phyloP scores from a whole-genome alignment of 2,797 vertebrate genomes.

The Hyperoplus lanceolatus region DNA sequence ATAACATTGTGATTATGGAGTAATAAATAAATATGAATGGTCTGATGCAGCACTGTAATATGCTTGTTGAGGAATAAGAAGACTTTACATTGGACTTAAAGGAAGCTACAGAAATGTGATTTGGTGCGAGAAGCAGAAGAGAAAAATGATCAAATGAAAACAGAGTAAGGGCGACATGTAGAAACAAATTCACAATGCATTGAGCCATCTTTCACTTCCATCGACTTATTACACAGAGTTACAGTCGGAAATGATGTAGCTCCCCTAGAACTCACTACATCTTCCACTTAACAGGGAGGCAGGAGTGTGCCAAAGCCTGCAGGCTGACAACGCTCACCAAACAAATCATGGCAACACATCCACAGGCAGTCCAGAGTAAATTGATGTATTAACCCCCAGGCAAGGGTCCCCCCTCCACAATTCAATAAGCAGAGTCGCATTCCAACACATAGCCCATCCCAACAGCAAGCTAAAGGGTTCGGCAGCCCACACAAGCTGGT shows the following conservation, averaged over 20 bases:
- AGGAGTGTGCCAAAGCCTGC: slow-evolving; percentile 74
- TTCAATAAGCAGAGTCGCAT: slow-evolving; percentile 80
- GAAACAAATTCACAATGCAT: slow-evolving; percentile 69
- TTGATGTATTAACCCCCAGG: slow-evolving; percentile 86
- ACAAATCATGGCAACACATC: slow-evolving; percentile 84
- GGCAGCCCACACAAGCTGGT: slow-evolving; percentile 54
- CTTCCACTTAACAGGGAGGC: slow-evolving; percentile 78
- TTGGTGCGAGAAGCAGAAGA: slow-evolving; percentile 4
- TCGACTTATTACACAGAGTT: slow-evolving; percentile 77
- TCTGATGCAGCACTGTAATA: slow-evolving; percentile 3
- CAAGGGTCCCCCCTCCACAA: slow-evolving; percentile 79
- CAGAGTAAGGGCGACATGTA: slow-evolving; percentile 56
- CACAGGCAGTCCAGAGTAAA: slow-evolving; percentile 84
- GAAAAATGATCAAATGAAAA: slow-evolving; percentile 52
- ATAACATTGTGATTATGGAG: background rate
- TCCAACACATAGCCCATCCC: slow-evolving; percentile 65
- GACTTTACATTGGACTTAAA: slow-evolving; percentile 38
- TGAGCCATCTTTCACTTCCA: slow-evolving; percentile 73
- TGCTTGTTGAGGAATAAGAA: slow-evolving; percentile 4
- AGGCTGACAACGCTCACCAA: slow-evolving; percentile 81
- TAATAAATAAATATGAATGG: background rate
- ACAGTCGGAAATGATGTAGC: slow-evolving; percentile 76
- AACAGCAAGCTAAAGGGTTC: slow-evolving; percentile 65
- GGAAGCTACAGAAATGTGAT: slow-evolving; percentile 33
- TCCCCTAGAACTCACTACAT: slow-evolving; percentile 78